These are phyloP conservation scores for Glomeris marginata DNA, from an alignment of 2,888 invertebrate genomes.

Conservation along the genomic window DNA sequence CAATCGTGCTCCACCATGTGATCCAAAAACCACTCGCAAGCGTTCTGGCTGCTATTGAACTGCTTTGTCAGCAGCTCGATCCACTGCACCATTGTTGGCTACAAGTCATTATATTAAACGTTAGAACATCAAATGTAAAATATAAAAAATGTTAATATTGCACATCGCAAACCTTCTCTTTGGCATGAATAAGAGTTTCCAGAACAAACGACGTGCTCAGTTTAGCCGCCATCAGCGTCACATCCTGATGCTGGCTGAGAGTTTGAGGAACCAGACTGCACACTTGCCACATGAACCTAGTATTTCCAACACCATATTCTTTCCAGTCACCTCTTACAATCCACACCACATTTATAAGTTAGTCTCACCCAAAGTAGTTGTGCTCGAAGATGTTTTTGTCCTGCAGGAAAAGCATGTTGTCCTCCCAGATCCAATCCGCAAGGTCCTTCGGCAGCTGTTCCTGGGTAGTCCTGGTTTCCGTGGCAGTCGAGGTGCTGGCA, in stretches of 20 bases:
- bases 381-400: constrained; percentile 94
- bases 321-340: no score
- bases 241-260: constrained; percentile 54
- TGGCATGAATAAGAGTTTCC: constrained; percentile 91
- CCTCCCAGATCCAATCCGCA: constrained; percentile 94
- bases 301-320: no score
- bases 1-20: constrained; percentile 87
- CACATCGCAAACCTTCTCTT: constrained; percentile 71
- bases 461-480: constrained; percentile 23
- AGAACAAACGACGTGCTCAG: constrained; percentile 87
- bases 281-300: constrained; percentile 93
- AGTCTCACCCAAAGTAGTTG: constrained; percentile 73
- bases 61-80: constrained; percentile 88
- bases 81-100: constrained; percentile 95
- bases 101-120: constrained; percentile 17
- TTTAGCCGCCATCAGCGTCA: constrained; percentile 70
- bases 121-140: constrained; percentile 3
- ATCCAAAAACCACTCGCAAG: constrained; percentile 63
- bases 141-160: constrained; percentile 1
- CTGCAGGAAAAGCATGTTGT: constrained; percentile 86
- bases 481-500: constrained; percentile 2
- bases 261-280: constrained; percentile 88
- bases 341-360: no score
- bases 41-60: constrained; percentile 65
- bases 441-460: constrained; percentile 59